Evolutionary conservation across 2,797 vertebrate genomes (phyloP).

Genomic region (Gobionotothen gibberifrons): DNA sequence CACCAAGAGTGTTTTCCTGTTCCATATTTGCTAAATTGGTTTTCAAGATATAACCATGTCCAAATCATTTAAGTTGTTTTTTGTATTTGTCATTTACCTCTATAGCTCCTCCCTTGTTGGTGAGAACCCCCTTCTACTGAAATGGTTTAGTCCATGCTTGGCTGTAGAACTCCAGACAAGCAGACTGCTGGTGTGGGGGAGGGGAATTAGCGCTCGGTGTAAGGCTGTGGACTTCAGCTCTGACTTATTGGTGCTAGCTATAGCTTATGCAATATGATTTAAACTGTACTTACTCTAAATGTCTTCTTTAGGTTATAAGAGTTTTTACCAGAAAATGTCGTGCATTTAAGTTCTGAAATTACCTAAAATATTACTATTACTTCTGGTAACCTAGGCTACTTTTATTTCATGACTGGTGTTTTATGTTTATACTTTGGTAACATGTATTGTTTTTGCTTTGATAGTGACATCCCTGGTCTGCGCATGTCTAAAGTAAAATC

Average conservation of each 20-base stretch:
- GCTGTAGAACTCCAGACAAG: slow-evolving; percentile 79
- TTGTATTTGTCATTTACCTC: slow-evolving; percentile 22
- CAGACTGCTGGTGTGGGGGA: slow-evolving; percentile 79
- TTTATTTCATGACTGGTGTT: neutral
- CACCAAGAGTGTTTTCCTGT: neutral
- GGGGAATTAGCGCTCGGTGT: slow-evolving; percentile 65
- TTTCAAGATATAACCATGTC: slow-evolving; percentile 14
- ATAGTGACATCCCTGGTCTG: slow-evolving; percentile 28
- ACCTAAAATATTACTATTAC: neutral
- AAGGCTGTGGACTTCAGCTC: slow-evolving; percentile 57
- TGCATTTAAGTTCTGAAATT: slow-evolving; percentile 9
- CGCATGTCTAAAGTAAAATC: slow-evolving; percentile 56
- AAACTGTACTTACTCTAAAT: slow-evolving; percentile 11
- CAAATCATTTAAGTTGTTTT: slow-evolving; percentile 9
- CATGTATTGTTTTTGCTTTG: slow-evolving; percentile 25
- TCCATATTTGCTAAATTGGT: slow-evolving; percentile 6
- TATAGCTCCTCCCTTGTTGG: slow-evolving; percentile 42
- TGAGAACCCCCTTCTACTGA: slow-evolving; percentile 53
- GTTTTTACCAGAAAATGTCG: neutral
- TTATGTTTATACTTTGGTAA: slow-evolving; percentile 9
- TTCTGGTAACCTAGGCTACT: neutral
- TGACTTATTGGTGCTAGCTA: slow-evolving; percentile 71
- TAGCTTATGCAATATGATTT: slow-evolving; percentile 35
- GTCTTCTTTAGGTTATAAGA: slow-evolving; percentile 9
- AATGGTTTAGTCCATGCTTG: slow-evolving; percentile 81